Evolutionary conservation across 1,140 invertebrate species (phyloP).

Genomic region (roundworm (Caenorhabditis elegans)): WBcel235 BX284604.4:12713001-12713500

Average conservation of each 20-base stretch:
- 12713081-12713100: background rate
- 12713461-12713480: background rate
- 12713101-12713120: background rate
- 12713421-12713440: too few relatives aligned
- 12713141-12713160: background rate
- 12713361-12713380: background rate
- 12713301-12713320: background rate
- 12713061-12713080: background rate
- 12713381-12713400: background rate
- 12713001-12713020: too few relatives aligned
- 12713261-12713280: conserved; percentile 2
- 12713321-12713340: background rate
- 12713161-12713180: background rate
- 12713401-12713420: too few relatives aligned
- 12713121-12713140: background rate
- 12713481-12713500: conserved; percentile 16
- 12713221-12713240: background rate
- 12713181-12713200: background rate
- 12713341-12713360: conserved; percentile 19
- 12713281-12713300: background rate
- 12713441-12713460: conserved; percentile 12
- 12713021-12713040: too few relatives aligned
- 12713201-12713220: background rate
- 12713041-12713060: background rate
- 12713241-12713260: background rate